Conservation (phyloP, 2,888 invertebrate species). For the Heliothis peltigera region DNA sequence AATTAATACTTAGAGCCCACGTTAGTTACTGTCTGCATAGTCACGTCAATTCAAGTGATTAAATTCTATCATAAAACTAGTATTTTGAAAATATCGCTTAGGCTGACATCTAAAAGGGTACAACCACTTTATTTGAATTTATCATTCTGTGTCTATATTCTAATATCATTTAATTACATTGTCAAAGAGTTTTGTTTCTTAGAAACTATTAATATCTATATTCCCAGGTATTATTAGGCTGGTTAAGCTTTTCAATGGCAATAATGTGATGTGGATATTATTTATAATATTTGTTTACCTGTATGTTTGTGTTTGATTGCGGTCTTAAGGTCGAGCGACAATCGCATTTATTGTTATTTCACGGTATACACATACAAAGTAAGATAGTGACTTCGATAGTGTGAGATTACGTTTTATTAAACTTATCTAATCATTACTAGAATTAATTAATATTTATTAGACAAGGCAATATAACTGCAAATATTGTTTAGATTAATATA, state of each 20-base stretch:
- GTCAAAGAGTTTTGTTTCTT: too few relatives aligned
- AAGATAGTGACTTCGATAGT: conserved; percentile 7
- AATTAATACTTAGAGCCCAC: too few relatives aligned
- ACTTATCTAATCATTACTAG: neutral
- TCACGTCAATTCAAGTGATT: too few relatives aligned
- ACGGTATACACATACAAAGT: conserved; percentile 9
- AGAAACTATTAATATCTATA: too few relatives aligned
- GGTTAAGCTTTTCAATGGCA: neutral
- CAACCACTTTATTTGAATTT: neutral
- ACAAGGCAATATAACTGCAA: neutral
- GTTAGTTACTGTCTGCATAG: too few relatives aligned
- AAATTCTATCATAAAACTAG: too few relatives aligned
- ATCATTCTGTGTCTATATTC: neutral
- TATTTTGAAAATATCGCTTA: too few relatives aligned
- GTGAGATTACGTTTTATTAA: neutral
- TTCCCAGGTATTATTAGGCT: too few relatives aligned
- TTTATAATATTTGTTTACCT: neutral
- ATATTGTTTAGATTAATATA: neutral
- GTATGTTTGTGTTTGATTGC: conserved; percentile 1
- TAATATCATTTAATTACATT: too few relatives aligned
- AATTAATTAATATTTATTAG: neutral
- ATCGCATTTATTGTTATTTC: conserved; percentile 12
- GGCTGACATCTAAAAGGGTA: neutral
- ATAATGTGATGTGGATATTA: neutral
- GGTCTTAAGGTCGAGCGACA: conserved; percentile 5